Conservation (phyloP, 2,113 vertebrate species). For the Willisornis vidua region DNA sequence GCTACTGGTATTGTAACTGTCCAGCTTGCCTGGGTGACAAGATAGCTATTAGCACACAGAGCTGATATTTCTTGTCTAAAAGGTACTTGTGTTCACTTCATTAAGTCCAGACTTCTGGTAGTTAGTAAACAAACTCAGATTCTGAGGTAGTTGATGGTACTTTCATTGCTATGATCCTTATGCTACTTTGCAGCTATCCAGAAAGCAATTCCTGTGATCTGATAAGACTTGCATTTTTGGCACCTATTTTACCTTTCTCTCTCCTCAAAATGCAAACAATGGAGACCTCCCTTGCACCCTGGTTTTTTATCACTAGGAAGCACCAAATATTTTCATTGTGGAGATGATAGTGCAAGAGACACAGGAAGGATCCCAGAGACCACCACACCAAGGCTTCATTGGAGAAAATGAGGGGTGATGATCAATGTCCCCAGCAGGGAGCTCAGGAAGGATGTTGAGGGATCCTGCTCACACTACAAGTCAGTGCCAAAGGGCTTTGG, state of each 20-base stretch:
- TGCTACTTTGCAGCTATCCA: neutral
- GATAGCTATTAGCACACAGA: neutral
- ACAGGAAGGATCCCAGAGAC: neutral
- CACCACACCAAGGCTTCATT: accelerated
- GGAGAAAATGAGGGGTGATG: neutral
- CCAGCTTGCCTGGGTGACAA: neutral
- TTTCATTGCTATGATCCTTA: neutral
- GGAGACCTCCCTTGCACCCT: neutral
- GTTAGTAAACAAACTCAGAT: neutral
- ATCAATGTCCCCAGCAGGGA: accelerated
- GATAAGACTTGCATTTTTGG: neutral
- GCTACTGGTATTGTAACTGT: neutral
- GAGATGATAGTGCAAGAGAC: neutral
- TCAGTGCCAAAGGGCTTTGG: neutral
- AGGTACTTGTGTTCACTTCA: neutral
- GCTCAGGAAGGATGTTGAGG: neutral
- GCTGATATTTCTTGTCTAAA: neutral
- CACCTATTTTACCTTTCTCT: neutral
- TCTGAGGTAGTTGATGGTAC: neutral
- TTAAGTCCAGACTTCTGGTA: neutral
- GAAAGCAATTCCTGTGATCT: neutral
- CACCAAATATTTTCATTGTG: accelerated
- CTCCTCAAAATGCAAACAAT: neutral
- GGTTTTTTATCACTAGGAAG: neutral
- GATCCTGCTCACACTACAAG: neutral